Evolutionary conservation across 2,113 vertebrate genomes (phyloP), one percentile per base, ranked within the genome.

Genomic region (Sterna hirundo): DNA sequence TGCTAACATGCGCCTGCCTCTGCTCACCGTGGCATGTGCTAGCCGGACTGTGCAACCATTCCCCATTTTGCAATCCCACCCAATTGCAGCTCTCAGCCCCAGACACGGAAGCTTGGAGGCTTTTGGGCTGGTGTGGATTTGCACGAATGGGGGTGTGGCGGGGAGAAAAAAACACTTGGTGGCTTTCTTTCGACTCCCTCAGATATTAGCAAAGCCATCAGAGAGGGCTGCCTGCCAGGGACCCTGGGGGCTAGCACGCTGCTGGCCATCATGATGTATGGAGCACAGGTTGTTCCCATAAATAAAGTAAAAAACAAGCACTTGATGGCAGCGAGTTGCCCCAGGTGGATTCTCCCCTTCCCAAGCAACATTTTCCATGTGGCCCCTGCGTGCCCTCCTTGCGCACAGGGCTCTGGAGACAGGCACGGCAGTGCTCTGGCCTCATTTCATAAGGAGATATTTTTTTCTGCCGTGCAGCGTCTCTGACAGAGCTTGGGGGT

Each of bases 251-350:
- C 47, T 17, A 4, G 47, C 42, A 2, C 0, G 2, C 30, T 25
- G 61, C 11, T n/a, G 85, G 36, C 49, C 6, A 1, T 13, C 1
- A 2, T 8, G 15, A 22, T 1, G n/a, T 13, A 6, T 4, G 13
- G 19, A 77, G 51, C 27, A 6, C 58, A 32, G 64, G 81, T 30
- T 61, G 16, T n/a, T 82, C 70, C 46, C 72, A 57, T 10, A 68
- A 40, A 8, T 3, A 10, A 23, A 11, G 23, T 10, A 13, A 42
- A 64, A 38, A n/a, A 5, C 62, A 57, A 36, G 34, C 36, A 0
- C 58, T 38, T 11, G 52, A 13, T 8, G 4, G n/a, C 76, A 21
- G 57, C 9, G 3, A 42, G n/a, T 3, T 19, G 66, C 54, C 26
- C 44, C 5, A 10, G 46, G 36, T 26, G 84, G 84, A 17, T 66